Conservation (phyloP, 2,797 vertebrate species). For the Mus caroli region DNA sequence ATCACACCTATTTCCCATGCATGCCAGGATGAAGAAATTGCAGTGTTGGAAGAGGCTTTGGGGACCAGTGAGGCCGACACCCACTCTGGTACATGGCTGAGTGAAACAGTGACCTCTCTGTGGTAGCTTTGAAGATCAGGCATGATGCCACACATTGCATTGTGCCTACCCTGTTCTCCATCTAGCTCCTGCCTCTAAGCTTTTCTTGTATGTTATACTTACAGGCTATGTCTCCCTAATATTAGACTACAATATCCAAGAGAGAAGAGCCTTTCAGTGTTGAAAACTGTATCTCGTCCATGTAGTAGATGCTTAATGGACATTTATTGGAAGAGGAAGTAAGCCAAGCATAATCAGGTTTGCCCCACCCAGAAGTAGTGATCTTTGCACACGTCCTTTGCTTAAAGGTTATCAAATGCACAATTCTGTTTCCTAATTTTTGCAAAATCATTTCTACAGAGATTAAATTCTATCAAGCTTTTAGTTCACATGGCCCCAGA, state of each 20-base stretch:
- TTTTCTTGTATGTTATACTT: background rate
- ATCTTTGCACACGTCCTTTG: background rate
- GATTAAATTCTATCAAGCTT: background rate
- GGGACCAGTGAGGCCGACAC: background rate
- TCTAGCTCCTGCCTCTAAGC: background rate
- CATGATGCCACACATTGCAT: background rate
- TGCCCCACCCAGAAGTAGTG: background rate
- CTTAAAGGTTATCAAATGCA: constrained; percentile 14
- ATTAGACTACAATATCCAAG: background rate
- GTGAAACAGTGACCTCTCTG: background rate
- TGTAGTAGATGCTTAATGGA: background rate
- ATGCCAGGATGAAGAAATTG: background rate
- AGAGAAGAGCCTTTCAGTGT: background rate
- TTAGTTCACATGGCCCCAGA: background rate
- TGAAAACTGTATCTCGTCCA: background rate
- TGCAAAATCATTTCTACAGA: background rate
- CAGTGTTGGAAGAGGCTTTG: background rate
- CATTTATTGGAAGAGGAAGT: constrained; percentile 29
- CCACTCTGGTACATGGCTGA: background rate
- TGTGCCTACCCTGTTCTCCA: background rate
- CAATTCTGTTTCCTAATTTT: constrained; percentile 20
- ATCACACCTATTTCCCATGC: background rate
- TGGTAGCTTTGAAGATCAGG: background rate
- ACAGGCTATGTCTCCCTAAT: background rate
- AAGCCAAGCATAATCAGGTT: background rate